phyloP scores from a whole-genome alignment of 2,797 vertebrate genomes.

The Heterohyrax brucei region DNA sequence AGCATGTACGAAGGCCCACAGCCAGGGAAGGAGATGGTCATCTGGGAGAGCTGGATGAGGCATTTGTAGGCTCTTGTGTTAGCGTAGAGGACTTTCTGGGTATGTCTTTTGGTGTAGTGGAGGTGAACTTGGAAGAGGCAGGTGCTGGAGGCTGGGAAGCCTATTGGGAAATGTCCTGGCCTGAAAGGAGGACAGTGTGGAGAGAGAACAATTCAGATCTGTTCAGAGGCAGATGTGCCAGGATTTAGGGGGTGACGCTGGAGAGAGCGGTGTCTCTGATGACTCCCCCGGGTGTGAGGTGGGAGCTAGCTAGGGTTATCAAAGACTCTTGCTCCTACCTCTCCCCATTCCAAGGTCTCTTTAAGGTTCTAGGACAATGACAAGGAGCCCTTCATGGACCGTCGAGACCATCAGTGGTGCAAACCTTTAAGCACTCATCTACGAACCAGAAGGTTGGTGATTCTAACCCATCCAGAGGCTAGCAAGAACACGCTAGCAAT shows the following conservation, averaged over 20 bases:
- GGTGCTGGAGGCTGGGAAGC: not conserved
- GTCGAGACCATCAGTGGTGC: too few relatives aligned
- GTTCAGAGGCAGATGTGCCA: not conserved
- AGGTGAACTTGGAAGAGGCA: not conserved
- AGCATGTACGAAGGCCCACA: not conserved
- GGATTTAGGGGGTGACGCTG: not conserved
- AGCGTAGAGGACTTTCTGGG: not conserved
- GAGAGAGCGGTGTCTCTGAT: not conserved
- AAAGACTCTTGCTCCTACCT: not conserved
- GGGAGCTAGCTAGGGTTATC: not conserved
- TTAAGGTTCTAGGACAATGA: not conserved
- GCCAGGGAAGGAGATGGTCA: accelerated
- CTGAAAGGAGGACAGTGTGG: not conserved
- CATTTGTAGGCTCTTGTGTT: not conserved
- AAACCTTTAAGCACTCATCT: too few relatives aligned
- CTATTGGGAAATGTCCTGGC: not conserved
- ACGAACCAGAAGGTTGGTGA: too few relatives aligned
- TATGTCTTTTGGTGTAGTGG: not conserved
- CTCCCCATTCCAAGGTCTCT: not conserved
- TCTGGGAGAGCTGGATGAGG: not conserved
- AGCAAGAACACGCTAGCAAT: too few relatives aligned
- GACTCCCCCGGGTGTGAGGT: too few relatives aligned
- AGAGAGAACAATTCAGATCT: not conserved
- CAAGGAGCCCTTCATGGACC: not conserved
- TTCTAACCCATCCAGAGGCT: too few relatives aligned